phyloP scores from a whole-genome alignment of 2,113 vertebrate genomes.

The Vidua macroura region DNA sequence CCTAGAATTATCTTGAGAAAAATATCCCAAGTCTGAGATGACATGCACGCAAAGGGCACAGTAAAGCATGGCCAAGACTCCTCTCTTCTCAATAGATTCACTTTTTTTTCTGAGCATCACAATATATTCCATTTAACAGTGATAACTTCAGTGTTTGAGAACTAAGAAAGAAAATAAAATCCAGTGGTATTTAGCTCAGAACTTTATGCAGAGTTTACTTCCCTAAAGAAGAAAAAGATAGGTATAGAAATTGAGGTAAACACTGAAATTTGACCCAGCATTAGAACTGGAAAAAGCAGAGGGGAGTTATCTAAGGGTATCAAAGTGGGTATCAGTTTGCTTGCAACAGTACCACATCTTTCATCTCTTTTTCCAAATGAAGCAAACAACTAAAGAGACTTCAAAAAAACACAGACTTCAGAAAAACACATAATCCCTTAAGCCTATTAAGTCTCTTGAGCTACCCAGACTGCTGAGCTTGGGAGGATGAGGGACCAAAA shows the following conservation, averaged over 20 bases:
- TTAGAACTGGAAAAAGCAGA: background rate
- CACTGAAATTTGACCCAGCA: background rate
- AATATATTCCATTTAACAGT: background rate
- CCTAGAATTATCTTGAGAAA: background rate
- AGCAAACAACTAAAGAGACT: background rate
- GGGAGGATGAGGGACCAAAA: background rate
- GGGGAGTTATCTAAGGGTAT: background rate
- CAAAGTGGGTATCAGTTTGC: background rate
- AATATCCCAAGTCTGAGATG: background rate
- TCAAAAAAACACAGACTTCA: background rate
- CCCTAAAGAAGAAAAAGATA: background rate
- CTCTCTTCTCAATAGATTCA: background rate
- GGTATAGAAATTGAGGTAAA: background rate
- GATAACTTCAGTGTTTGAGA: background rate
- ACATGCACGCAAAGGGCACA: background rate
- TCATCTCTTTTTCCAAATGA: background rate
- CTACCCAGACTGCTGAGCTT: background rate
- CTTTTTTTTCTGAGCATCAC: background rate
- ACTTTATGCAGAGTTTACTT: background rate
- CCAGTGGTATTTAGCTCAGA: background rate
- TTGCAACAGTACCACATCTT: background rate
- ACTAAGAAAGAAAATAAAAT: background rate
- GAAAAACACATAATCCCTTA: background rate
- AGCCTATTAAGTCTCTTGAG: background rate
- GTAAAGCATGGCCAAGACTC: background rate